Conservation (phyloP, 2,888 invertebrate species). For the Polia nebulosa region DNA sequence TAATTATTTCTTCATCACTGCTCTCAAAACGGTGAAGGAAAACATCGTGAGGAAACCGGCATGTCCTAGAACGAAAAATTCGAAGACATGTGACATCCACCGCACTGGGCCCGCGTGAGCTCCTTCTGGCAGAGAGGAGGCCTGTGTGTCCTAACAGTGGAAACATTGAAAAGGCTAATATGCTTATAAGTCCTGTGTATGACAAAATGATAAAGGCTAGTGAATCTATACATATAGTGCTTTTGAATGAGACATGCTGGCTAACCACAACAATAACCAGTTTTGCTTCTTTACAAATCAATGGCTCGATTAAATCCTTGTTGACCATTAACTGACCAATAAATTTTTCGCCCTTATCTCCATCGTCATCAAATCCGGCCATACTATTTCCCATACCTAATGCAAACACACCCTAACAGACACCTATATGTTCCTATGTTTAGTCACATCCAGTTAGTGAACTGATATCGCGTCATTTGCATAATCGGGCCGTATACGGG, state of each 20-base stretch:
- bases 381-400: neutral
- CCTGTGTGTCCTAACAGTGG: neutral
- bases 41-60: too few species aligned
- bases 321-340: neutral
- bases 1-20: too few species aligned
- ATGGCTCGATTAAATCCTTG: neutral
- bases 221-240: neutral
- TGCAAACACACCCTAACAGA: conserved; percentile 7
- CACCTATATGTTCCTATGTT: conserved; percentile 7
- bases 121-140: neutral
- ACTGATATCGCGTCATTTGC: conserved; percentile 71
- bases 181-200: neutral
- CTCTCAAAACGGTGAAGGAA: too few species aligned
- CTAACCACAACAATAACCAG: neutral
- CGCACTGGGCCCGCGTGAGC: neutral
- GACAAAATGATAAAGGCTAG: neutral
- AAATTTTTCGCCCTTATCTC: too few species aligned
- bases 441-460: conserved; percentile 62
- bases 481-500: conserved; percentile 67
- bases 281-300: neutral
- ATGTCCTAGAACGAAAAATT: neutral
- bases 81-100: neutral
- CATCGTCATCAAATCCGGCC: neutral
- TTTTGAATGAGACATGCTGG: neutral
- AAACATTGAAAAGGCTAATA: neutral